Conservation (phyloP, 2,888 invertebrate species). For the Apotomis turbidana region DNA sequence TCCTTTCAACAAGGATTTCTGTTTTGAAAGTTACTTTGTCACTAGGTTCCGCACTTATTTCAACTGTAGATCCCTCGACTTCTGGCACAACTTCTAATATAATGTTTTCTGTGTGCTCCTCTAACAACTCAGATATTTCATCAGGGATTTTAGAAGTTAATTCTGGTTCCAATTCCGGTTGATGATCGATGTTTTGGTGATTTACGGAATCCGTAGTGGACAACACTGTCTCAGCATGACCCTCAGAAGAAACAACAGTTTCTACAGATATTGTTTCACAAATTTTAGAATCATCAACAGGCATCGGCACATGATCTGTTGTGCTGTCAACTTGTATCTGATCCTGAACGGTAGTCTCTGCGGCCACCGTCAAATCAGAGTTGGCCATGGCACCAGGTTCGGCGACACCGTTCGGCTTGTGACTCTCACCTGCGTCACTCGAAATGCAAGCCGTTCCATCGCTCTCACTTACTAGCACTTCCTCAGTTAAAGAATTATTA, state of each 20-base stretch:
- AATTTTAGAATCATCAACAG: constrained; percentile 1
- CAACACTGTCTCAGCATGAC: constrained; percentile 10
- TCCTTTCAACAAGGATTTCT: constrained; percentile 72
- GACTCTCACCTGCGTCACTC: constrained; percentile 61
- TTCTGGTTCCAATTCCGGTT: constrained; percentile 19
- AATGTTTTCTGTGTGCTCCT: constrained; percentile 42
- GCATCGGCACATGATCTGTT: constrained; percentile 9
- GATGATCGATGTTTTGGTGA: constrained; percentile 12
- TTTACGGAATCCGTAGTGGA: constrained; percentile 5
- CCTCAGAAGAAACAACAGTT: constrained; percentile 14
- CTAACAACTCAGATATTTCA: constrained; percentile 36
- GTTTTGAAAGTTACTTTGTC: constrained; percentile 71
- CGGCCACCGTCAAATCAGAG: constrained; percentile 11
- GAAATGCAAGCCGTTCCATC: constrained; percentile 53
- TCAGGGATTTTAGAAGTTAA: constrained; percentile 24
- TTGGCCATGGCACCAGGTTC: constrained; percentile 45
- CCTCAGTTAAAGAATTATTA: constrained; percentile 53
- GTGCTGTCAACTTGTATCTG: constrained; percentile 21
- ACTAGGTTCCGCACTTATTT: constrained; percentile 48
- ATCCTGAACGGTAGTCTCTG: constrained; percentile 16
- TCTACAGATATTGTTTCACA: constrained; percentile 12
- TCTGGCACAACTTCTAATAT: constrained; percentile 42
- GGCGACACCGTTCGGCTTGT: constrained; percentile 71
- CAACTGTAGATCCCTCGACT: constrained; percentile 44
- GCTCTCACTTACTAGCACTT: constrained; percentile 55